phyloP scores from a whole-genome alignment of 2,797 vertebrate species.

The Rhinella marina region DNA sequence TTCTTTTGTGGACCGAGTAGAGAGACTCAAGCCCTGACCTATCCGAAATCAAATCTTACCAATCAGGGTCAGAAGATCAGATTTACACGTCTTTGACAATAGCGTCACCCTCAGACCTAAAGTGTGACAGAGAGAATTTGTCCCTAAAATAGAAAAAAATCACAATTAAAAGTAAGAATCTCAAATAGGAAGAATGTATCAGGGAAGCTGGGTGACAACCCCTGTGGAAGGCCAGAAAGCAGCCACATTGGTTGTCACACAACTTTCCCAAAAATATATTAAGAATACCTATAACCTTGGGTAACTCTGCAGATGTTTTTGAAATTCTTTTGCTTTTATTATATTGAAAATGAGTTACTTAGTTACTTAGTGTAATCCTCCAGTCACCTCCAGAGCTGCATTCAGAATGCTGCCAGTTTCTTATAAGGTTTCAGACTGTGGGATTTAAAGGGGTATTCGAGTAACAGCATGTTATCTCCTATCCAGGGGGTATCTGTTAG shows the following conservation, averaged over 20 bases:
- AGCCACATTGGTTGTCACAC: too few species aligned
- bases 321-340: not conserved
- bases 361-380: not conserved
- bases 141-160: not conserved
- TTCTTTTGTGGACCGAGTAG: not conserved
- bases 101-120: slow-evolving; percentile 1
- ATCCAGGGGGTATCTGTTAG: too few species aligned
- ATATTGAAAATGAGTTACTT: too few species aligned
- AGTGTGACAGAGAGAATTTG: not conserved
- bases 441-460: too few species aligned
- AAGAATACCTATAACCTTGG: not conserved
- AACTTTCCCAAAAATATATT: too few species aligned
- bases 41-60: not conserved
- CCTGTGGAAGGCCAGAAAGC: too few species aligned
- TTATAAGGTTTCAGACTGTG: too few species aligned
- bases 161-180: not conserved
- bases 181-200: too few species aligned
- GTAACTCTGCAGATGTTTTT: not conserved
- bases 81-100: not conserved
- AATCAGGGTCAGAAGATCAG: not conserved
- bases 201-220: too few species aligned
- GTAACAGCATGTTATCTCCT: too few species aligned
- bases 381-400: not conserved
- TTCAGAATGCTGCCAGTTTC: not conserved
- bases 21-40: not conserved